Conservation (phyloP, 2,113 vertebrate species). For the Sapayoa aenigma region DNA sequence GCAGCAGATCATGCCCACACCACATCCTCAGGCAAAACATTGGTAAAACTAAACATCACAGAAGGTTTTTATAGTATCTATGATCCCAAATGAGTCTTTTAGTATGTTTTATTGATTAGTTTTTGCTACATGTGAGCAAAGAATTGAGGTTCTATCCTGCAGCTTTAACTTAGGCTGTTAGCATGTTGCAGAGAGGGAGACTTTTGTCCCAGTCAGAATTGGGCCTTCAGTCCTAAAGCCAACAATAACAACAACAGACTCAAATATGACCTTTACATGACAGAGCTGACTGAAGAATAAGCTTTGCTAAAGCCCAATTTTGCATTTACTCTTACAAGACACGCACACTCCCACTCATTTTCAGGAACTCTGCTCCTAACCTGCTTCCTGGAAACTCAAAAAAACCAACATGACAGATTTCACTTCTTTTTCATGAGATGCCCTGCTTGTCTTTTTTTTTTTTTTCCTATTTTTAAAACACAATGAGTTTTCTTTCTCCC, state of each 20-base stretch:
- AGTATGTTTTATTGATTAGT: slow-evolving; percentile 5
- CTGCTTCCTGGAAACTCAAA: background rate
- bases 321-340: background rate
- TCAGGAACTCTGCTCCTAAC: background rate
- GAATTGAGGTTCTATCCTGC: background rate
- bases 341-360: background rate
- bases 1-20: background rate
- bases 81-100: background rate
- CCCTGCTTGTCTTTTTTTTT: background rate
- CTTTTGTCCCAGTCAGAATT: background rate
- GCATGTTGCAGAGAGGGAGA: background rate
- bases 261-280: background rate
- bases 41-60: background rate
- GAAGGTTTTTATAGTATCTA: background rate
- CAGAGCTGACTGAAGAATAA: background rate
- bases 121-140: background rate
- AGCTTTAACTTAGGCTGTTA: background rate
- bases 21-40: background rate
- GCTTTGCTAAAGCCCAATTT: background rate
- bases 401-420: background rate
- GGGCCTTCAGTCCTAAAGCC: background rate
- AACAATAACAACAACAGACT: background rate
- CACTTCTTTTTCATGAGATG: background rate
- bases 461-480: background rate
- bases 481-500: background rate